Percentiles rank a stretch among this genome's conserved stretches.
phyloP scores from a whole-genome alignment of 1,140 invertebrate species.

The Zaprionus africanus region DNA sequence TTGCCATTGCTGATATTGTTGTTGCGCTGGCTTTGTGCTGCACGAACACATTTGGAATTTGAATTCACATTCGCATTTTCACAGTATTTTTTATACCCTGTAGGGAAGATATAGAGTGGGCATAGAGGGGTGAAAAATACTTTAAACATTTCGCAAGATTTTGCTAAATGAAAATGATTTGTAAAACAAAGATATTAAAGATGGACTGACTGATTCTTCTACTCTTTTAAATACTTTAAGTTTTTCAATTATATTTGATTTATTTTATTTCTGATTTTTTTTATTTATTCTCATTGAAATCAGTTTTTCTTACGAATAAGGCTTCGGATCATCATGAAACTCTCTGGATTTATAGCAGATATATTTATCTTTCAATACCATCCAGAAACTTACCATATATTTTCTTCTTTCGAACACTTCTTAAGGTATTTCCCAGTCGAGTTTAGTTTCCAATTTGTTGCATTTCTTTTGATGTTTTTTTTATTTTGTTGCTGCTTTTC shows the following conservation, averaged over 20 bases:
- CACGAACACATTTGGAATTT: constrained; percentile 53
- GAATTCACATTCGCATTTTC: constrained; percentile 43
- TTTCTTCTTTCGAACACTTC: not conserved
- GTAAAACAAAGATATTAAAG: too few species aligned
- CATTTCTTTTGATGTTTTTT: constrained; percentile 28
- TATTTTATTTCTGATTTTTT: too few species aligned
- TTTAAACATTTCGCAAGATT: too few species aligned
- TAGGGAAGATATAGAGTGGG: not conserved
- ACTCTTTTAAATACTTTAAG: not conserved
- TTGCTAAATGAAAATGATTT: too few species aligned
- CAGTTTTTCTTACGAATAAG: not conserved
- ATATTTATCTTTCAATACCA: not conserved
- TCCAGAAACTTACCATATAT: too few species aligned
- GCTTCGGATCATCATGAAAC: not conserved
- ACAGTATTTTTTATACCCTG: constrained; percentile 34
- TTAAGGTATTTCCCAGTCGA: constrained; percentile 1
- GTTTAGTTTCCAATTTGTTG: not conserved
- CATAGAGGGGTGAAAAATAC: not conserved
- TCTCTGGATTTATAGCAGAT: not conserved
- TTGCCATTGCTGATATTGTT: not conserved
- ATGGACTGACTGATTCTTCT: too few species aligned
- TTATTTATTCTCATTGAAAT: not conserved
- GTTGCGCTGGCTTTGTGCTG: constrained; percentile 12
- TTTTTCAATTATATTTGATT: too few species aligned
- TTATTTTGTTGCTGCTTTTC: constrained; percentile 14